These are phyloP conservation scores for Petrocephalus zakoni DNA, from an alignment of 2,113 vertebrate genomes.

Conservation along the genomic window DNA sequence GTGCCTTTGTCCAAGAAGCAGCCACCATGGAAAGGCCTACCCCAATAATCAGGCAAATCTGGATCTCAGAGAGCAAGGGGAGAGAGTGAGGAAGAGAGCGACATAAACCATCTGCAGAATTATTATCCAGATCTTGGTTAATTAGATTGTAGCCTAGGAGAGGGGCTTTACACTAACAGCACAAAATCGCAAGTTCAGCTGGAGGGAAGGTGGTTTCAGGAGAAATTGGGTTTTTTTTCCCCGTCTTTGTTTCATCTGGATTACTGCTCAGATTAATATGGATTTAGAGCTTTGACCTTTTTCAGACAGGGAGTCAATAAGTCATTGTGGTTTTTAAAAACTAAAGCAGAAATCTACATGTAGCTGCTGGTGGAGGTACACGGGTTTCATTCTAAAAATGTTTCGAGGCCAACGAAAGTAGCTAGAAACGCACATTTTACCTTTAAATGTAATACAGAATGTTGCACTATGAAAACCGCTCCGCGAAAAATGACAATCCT, in stretches of 20 bases:
- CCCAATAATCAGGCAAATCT: neutral
- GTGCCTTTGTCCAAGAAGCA: constrained; percentile 12
- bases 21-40: neutral
- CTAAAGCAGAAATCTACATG: neutral
- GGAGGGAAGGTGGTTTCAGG: constrained; percentile 11
- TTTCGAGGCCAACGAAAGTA: neutral
- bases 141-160: constrained; percentile 21
- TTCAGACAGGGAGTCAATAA: neutral
- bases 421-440: neutral
- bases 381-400: neutral
- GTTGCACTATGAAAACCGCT: neutral
- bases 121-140: constrained; percentile 17
- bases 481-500: neutral
- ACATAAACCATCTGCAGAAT: constrained; percentile 15
- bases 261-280: constrained; percentile 8
- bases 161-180: constrained; percentile 17
- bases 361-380: neutral
- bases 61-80: neutral
- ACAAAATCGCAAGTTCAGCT: constrained; percentile 19
- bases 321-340: constrained; percentile 2
- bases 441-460: neutral
- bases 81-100: neutral
- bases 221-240: constrained; percentile 9
- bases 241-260: constrained; percentile 12
- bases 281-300: neutral